Conservation (phyloP, 2,113 vertebrate genomes). For the Hippocampus mohnikei region DNA sequence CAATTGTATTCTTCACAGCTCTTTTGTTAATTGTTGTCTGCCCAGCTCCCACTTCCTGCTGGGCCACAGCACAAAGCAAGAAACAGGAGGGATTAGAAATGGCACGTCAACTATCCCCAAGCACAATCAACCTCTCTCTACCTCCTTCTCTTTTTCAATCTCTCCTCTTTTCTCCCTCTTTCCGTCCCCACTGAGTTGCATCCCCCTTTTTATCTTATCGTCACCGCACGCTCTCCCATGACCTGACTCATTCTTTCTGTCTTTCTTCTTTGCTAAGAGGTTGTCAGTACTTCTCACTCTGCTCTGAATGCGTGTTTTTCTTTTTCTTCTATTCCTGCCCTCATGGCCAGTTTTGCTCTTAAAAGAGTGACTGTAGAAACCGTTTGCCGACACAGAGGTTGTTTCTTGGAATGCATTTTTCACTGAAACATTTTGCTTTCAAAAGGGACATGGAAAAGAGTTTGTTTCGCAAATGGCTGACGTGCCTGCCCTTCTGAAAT, state of each 20-base stretch:
- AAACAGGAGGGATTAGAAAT: constrained; percentile 82
- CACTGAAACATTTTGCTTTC: neutral
- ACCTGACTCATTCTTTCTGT: constrained; percentile 39
- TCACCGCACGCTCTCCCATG: constrained; percentile 49
- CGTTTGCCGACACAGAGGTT: neutral
- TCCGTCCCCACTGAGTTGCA: neutral
- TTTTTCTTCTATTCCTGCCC: neutral
- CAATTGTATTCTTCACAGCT: constrained; percentile 86
- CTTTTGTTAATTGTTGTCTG: constrained; percentile 87
- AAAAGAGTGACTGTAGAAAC: neutral
- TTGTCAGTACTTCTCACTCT: constrained; percentile 22
- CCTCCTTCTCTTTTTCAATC: constrained; percentile 32
- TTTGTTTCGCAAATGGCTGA: neutral
- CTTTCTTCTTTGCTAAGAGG: constrained; percentile 19
- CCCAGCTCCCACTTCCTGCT: constrained; percentile 77
- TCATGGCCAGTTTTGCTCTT: constrained; percentile 3
- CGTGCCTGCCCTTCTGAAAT: neutral
- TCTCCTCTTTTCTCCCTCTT: constrained; percentile 27
- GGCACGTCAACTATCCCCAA: constrained; percentile 71
- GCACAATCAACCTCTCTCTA: constrained; percentile 46
- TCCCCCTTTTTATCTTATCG: constrained; percentile 45
- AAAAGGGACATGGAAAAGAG: neutral
- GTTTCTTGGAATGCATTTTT: neutral
- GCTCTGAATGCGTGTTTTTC: constrained; percentile 1
- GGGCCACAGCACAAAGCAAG: constrained; percentile 79